Percentiles rank a stretch among this genome's conserved stretches.
These are phyloP conservation scores for Protomyctophum bolini DNA, from an alignment of 2,113 vertebrate genomes.

Conservation along the genomic window DNA sequence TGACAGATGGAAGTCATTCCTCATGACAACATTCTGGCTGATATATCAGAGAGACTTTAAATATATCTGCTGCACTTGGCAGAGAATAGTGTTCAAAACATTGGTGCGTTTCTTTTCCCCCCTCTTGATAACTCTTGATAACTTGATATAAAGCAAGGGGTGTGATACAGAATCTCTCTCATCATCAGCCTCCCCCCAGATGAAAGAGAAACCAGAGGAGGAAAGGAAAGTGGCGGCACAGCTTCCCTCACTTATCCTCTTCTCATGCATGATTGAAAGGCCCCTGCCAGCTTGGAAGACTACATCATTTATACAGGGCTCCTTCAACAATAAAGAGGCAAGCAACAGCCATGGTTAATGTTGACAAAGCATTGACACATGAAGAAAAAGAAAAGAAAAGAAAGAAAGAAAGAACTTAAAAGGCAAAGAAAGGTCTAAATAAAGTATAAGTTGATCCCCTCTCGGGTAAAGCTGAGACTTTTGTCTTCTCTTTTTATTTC, in stretches of 20 bases:
- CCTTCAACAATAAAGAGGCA: slow-evolving; percentile 62
- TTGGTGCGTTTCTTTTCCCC: slow-evolving; percentile 50
- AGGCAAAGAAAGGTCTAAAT: slow-evolving; percentile 52
- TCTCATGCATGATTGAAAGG: slow-evolving; percentile 79
- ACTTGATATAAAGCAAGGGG: slow-evolving; percentile 55
- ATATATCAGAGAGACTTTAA: slow-evolving; percentile 38
- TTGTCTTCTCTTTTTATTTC: slow-evolving; percentile 37
- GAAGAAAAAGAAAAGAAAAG: slow-evolving; percentile 23
- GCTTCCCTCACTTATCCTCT: slow-evolving; percentile 73
- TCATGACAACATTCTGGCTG: slow-evolving; percentile 36
- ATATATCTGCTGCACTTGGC: slow-evolving; percentile 38
- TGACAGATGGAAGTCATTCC: slow-evolving; percentile 49
- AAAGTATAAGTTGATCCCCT: slow-evolving; percentile 58
- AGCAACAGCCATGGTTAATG: slow-evolving; percentile 62
- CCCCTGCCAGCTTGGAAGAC: slow-evolving; percentile 58
- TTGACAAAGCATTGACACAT: slow-evolving; percentile 64
- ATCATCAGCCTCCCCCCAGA: slow-evolving; percentile 47
- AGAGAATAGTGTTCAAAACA: slow-evolving; percentile 45
- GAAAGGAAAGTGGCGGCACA: slow-evolving; percentile 57
- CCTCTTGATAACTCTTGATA: slow-evolving; percentile 63
- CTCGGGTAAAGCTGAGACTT: slow-evolving; percentile 52
- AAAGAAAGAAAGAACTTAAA: slow-evolving; percentile 40
- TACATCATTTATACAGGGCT: slow-evolving; percentile 65
- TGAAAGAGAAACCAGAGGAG: slow-evolving; percentile 66
- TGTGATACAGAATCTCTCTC: slow-evolving; percentile 65